Percentiles rank a stretch among this genome's conserved stretches.
These are phyloP conservation scores for Corythoichthys intestinalis DNA, from an alignment of 2,113 vertebrate species.

Conservation along the genomic window DNA sequence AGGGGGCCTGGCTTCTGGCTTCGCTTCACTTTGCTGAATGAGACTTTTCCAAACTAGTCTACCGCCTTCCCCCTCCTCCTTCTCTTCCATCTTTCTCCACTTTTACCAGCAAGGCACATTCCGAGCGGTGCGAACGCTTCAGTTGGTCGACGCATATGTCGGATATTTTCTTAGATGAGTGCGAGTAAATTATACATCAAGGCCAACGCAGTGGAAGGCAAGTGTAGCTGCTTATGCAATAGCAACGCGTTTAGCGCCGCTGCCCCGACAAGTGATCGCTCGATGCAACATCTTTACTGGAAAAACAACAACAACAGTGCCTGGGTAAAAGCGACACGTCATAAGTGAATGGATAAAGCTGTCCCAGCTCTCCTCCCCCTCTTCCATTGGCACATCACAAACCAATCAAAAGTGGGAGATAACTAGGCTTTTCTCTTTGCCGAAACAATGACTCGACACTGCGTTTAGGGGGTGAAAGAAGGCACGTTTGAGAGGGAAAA, in stretches of 20 bases:
- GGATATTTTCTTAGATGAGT: conserved; percentile 39
- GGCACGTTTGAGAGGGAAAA: conserved; percentile 55
- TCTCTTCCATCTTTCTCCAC: conserved; percentile 39
- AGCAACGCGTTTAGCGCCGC: conserved; percentile 57
- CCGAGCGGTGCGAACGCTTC: conserved; percentile 20
- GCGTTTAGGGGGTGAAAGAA: conserved; percentile 38
- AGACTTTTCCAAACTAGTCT: conserved; percentile 60
- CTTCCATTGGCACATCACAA: conserved; percentile 8
- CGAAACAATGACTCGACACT: conserved; percentile 57
- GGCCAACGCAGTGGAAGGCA: conserved; percentile 53
- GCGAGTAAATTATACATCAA: conserved; percentile 64
- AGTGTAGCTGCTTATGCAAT: conserved; percentile 67
- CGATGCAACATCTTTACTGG: background rate
- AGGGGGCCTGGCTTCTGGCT: conserved; percentile 53
- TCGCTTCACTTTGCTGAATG: conserved; percentile 61
- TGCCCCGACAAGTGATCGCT: conserved; percentile 6
- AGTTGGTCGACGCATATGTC: conserved; percentile 1
- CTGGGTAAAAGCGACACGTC: conserved; percentile 7
- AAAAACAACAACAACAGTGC: background rate
- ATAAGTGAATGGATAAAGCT: conserved; percentile 9
- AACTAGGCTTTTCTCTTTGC: conserved; percentile 38
- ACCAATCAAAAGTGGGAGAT: conserved; percentile 48
- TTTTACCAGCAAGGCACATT: conserved; percentile 21
- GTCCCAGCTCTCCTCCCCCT: conserved; percentile 2
- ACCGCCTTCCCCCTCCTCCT: conserved; percentile 14